Base-by-base conservation (phyloP, 92 coral and sea anemone genomes). In the Desmophyllum pertusum region DNA sequence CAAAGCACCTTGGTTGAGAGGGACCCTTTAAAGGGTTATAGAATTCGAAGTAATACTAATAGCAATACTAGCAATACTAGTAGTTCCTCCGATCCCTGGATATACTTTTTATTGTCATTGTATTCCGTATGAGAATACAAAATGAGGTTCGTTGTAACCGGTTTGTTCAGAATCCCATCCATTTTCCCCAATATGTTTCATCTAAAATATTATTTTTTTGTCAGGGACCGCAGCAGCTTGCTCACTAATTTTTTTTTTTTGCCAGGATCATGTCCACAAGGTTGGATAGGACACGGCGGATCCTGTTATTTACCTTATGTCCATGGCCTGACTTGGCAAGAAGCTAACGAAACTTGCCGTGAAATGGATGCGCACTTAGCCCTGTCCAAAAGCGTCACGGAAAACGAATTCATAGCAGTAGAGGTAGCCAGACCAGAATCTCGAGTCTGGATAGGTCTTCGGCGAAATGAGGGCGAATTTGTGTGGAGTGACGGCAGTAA, bases 401-500 rank as follows among this genome's bases (percentile, higher is more conserved):
- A 87, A 81, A 89, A 91, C 64, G 83, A 50, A 39, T 91, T 91
- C 65, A 79, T 88, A 29, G 90, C 92, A 13, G 75, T 29, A 57
- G 91, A 91, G 50, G 85, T 91, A 6, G 91, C 86, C 18, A 80
- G 86, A 25, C 94, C 94, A 18, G 91, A 87, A 68, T 61, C 81
- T 64, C 23, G 83, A 27, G 91, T 91, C 17, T 91, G 94, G 94
- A 91, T 91, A n/a, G 94, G 94, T 46, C 87, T 88, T 21, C 86
- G 85, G 63, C 77, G 94, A 48, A 73, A 70, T 0, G 72, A 76
- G 23, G 65, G 78, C 1, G 80, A 85, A 43, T 91, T 88, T 84
- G 79, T 88, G 6, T 91, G 91, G 91, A 83, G 88, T 48, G 94
- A 91, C 77, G 87, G 89, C 18, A 61, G 67, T 3, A 59, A 57